Evolutionary conservation across 2,888 invertebrate species (phyloP), one percentile per base, ranked within the genome.

Genomic region (Erebia ligea): DNA sequence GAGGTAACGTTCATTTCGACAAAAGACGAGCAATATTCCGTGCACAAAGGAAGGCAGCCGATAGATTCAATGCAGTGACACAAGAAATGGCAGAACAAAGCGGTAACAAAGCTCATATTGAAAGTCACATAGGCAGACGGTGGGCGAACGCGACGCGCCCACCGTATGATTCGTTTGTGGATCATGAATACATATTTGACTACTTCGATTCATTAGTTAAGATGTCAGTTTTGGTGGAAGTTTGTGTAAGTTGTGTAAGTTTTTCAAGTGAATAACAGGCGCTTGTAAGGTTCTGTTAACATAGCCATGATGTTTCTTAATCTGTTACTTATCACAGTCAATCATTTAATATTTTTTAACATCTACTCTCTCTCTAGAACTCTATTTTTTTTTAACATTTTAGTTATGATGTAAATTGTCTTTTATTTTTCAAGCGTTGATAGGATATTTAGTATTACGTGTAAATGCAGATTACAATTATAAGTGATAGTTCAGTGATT

Each of bases 1-100:
- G 85, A 89, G 91, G 91, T 89, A 88, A 89, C 90, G 90, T 91
- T 92, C 91, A 90, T 91, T 91, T 89, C 89, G 90, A 91, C 89
- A 91, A 92, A 91, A 89, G 92, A 91, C 89, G 89, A 91, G 91
- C 92, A 92, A 92, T 92, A 92, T 92, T 89, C 91, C 86, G 88
- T 85, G 89, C 90, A 92, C 92, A 92, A 92, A 92, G 92, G 92
- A 88, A 86, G 88, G 87, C 90, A 86, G 86, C 88, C 92, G 91
- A 92, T 92, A 92, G 92, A 92, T 92, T 92, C 92, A 91, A 92
- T 92, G 93, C 91, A 91, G 92, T 92, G 92, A 92, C 92, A 92
- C 88, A 92, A 92, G 92, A 91, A 92, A 91, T 89, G 87, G 88
- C 88, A 89, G 86, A 87, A 86, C 89, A 86, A 87, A 89, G 89